A percentile compares a stretch with the other conserved stretches of the same genome.
These are phyloP conservation scores for Ophthalmotilapia sp. DNA, from an alignment of 2,113 vertebrate species.

Conservation along the genomic window DNA sequence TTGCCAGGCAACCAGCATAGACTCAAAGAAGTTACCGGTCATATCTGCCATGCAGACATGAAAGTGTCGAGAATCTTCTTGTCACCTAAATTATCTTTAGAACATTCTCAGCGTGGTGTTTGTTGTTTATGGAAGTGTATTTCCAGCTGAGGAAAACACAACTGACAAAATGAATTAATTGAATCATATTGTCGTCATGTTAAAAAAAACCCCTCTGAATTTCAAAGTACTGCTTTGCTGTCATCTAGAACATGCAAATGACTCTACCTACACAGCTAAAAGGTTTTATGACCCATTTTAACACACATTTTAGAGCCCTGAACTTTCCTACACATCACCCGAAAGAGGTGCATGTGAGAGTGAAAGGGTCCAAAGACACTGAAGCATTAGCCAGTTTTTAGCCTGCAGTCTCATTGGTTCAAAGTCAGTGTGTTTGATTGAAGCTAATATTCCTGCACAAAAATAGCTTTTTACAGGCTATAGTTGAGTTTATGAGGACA, in stretches of 20 bases:
- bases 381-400: not conserved
- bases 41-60: not conserved
- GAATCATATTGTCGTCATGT: not conserved
- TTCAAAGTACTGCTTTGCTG: not conserved
- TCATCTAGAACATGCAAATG: not conserved
- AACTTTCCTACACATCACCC: not conserved
- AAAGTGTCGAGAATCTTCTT: not conserved
- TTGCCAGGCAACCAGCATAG: not conserved
- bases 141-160: not conserved
- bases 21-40: not conserved
- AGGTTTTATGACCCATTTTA: not conserved
- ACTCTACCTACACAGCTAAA: not conserved
- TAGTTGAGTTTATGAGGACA: not conserved
- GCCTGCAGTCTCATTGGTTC: not conserved
- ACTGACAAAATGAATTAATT: not conserved
- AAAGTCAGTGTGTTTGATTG: not conserved
- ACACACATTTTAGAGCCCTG: not conserved
- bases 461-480: not conserved
- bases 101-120: not conserved
- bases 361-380: not conserved
- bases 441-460: not conserved
- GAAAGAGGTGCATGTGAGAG: not conserved
- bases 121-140: not conserved
- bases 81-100: not conserved
- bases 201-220: not conserved